phyloP scores from a whole-genome alignment of 2,888 invertebrate genomes.

The Trachelus stipa region DNA sequence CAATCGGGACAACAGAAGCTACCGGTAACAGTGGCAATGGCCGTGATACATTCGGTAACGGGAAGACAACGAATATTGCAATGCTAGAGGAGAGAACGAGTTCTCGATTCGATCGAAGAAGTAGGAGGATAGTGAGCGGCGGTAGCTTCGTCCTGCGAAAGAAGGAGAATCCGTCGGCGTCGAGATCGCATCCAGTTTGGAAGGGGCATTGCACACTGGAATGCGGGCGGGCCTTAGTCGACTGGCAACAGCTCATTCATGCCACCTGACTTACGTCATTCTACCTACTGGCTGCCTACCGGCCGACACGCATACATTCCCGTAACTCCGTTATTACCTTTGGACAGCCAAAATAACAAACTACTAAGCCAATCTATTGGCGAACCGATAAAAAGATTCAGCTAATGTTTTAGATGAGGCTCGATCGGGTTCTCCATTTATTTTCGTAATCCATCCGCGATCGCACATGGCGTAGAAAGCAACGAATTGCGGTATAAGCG shows the following conservation, averaged over 20 bases:
- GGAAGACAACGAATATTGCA: constrained; percentile 9
- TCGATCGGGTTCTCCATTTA: too few species aligned
- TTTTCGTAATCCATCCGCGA: too few species aligned
- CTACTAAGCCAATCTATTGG: too few species aligned
- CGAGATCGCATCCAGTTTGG: constrained; percentile 8
- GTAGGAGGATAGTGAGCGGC: not conserved
- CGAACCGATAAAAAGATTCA: too few species aligned
- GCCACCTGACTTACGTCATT: constrained; percentile 43
- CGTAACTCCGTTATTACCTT: not conserved
- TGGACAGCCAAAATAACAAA: not conserved
- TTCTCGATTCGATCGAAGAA: not conserved
- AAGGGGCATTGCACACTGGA: constrained; percentile 37
- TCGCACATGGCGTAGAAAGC: too few species aligned
- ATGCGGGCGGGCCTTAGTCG: constrained; percentile 36
- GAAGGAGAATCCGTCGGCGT: not conserved
- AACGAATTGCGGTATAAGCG: too few species aligned
- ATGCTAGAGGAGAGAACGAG: not conserved
- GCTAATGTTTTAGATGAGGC: too few species aligned
- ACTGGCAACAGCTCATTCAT: constrained; percentile 40
- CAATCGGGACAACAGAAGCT: not conserved
- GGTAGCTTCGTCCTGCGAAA: constrained; percentile 7
- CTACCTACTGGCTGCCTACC: not conserved
- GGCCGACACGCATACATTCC: constrained; percentile 11
- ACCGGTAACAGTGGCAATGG: not conserved
- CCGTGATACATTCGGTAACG: not conserved